Conservation (phyloP, 2,888 invertebrate species). For the Erebia ligea region DNA sequence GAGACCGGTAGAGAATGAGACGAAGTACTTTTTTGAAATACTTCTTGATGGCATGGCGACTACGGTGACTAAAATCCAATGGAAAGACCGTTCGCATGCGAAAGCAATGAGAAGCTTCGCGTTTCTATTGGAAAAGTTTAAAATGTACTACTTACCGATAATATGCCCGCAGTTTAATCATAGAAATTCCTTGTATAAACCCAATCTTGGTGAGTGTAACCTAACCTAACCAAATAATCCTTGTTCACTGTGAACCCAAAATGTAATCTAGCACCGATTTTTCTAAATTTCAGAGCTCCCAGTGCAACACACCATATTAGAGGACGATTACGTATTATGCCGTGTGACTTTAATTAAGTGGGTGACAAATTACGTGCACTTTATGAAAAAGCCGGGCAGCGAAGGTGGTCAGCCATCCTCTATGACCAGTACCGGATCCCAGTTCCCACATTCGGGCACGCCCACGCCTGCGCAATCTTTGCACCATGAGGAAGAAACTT, state of each 20-base stretch:
- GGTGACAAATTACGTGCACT: constrained; percentile 93
- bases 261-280: background rate
- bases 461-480: constrained; percentile 69
- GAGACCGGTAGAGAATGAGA: constrained; percentile 92
- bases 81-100: constrained; percentile 92
- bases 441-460: constrained; percentile 66
- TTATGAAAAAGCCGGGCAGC: constrained; percentile 85
- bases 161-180: constrained; percentile 94
- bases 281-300: constrained; percentile 85
- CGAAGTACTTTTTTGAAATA: constrained; percentile 93
- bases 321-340: constrained; percentile 87
- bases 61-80: constrained; percentile 94
- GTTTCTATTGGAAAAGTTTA: constrained; percentile 96
- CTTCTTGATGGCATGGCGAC: constrained; percentile 95
- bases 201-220: constrained; percentile 86
- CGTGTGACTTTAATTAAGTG: constrained; percentile 95
- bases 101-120: constrained; percentile 93
- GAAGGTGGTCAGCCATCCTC: constrained; percentile 77
- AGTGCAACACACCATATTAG: constrained; percentile 87
- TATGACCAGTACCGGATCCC: constrained; percentile 74
- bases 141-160: constrained; percentile 93
- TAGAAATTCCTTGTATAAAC: constrained; percentile 91
- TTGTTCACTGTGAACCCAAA: background rate
- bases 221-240: no score
- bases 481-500: constrained; percentile 78